phyloP scores from a whole-genome alignment of 2,797 vertebrate genomes.

The Hydrocynus forskahlii region DNA sequence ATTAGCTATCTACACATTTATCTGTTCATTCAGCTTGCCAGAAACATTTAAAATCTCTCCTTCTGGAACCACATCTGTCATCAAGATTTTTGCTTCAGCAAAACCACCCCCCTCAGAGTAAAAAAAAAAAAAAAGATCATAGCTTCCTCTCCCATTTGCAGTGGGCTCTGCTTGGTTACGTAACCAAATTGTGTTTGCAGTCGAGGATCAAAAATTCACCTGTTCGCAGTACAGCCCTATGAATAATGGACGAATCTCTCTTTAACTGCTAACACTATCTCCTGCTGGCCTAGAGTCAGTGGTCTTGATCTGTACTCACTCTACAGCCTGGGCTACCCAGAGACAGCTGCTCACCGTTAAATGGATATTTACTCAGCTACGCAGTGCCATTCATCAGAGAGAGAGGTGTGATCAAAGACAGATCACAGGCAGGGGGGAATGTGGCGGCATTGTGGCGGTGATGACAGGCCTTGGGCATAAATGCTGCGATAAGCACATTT shows the following conservation, averaged over 20 bases:
- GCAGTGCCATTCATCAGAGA: conserved; percentile 46
- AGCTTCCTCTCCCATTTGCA: conserved; percentile 2
- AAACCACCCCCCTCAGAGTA: neutral
- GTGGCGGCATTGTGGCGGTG: conserved; percentile 12
- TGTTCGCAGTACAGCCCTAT: conserved; percentile 35
- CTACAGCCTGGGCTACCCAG: conserved; percentile 16
- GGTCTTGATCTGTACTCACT: conserved; percentile 14
- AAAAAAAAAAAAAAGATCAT: conserved; percentile 10
- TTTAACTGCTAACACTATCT: conserved; percentile 35
- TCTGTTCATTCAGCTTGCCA: conserved; percentile 14
- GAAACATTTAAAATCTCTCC: conserved; percentile 8
- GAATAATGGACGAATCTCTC: conserved; percentile 45
- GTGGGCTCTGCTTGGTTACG: conserved; percentile 14
- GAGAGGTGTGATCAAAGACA: conserved; percentile 55
- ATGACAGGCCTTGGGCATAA: conserved; percentile 43
- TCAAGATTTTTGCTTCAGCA: neutral
- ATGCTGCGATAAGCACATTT: conserved; percentile 54
- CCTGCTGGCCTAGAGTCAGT: conserved; percentile 38
- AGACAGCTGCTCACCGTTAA: conserved; percentile 50
- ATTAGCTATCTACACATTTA: neutral
- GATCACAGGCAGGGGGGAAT: conserved; percentile 8
- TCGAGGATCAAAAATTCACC: conserved; percentile 38
- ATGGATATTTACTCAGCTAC: conserved; percentile 52
- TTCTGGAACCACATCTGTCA: conserved; percentile 14
- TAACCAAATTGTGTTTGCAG: conserved; percentile 9